Base-by-base conservation (phyloP, 2,888 invertebrate species). In the Parochlus steinenii region DNA sequence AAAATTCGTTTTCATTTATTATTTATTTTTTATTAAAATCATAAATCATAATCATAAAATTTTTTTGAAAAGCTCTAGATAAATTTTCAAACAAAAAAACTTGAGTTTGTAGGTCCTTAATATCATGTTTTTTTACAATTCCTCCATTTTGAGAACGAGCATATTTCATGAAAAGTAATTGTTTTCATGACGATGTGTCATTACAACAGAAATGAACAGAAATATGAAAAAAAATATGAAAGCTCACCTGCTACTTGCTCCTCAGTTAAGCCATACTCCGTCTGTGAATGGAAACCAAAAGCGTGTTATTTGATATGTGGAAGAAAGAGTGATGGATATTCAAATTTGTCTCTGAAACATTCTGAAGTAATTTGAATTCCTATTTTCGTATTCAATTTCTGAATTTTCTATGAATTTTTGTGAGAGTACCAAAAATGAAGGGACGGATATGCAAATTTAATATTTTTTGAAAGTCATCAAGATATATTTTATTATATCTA, bases 241-340 rank as follows among this genome's bases (percentile, higher is more conserved):
- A n/a, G 44, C 55, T 63, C 64, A 80, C 80, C 79, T 56, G 82
- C 82, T 43, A 86, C 83, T 67, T 83, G 83, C 54, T 86, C 85
- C 58, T 85, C 83, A 38, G 82, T 77, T 44, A 86, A 71, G 48
- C 85, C 85, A 65, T 82, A 83, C 55, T 85, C 82, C 40, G 74
- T 72, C 85, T 85, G 70, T 40, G 64, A 75, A 61, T 50, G 40
- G 52, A 46, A 48, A 48, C 45, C 47, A 46, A 39, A 41, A 17
- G n/a, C n/a, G n/a, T n/a, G n/a, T 33, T 14, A 28, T 17, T 30
- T 22, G 11, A 26, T n/a, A 36, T 7, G 11, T 6, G 22, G 16
- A 30, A 36, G 19, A 11, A 22, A n/a, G 12, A 14, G 23, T 23
- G 14, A n/a, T 8, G 12, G 10, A 28, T 16, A 8, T 28, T 27